Percentiles rank a stretch among this genome's conserved stretches.
Conservation (phyloP, 2,888 invertebrate species). For the Dasypolia templi region DNA sequence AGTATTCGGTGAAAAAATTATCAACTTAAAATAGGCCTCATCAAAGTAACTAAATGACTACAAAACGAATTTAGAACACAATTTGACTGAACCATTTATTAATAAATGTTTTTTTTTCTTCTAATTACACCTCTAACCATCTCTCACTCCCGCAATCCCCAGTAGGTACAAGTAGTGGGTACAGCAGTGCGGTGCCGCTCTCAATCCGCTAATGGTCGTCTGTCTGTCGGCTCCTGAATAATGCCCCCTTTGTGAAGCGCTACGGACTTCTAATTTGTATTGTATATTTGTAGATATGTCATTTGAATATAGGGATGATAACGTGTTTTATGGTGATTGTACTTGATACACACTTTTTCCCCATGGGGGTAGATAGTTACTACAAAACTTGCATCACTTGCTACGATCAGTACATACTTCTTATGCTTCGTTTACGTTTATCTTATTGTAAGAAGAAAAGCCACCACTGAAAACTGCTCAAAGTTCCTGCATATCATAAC, state of each 20-base stretch:
- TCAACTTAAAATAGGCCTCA: background rate
- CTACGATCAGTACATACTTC: background rate
- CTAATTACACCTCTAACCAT: background rate
- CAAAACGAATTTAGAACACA: background rate
- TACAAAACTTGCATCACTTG: background rate
- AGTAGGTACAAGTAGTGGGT: slow-evolving; percentile 30
- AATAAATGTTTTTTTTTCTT: background rate
- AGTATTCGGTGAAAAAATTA: background rate
- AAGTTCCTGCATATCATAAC: background rate
- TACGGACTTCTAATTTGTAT: slow-evolving; percentile 56
- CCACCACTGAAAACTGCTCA: background rate
- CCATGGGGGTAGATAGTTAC: background rate
- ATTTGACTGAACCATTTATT: background rate
- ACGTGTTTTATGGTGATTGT: background rate
- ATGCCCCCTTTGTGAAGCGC: slow-evolving; percentile 55
- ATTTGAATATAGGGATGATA: slow-evolving; percentile 30
- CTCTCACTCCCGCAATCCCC: slow-evolving; percentile 2
- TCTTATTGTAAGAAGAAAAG: background rate
- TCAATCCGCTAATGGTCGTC: slow-evolving; percentile 65
- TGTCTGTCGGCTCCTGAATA: slow-evolving; percentile 57
- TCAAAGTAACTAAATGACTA: background rate
- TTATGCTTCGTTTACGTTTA: background rate
- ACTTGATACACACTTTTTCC: background rate
- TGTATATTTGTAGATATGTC: slow-evolving; percentile 49
- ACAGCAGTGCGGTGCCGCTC: slow-evolving; percentile 39